phyloP scores from a whole-genome alignment of 2,888 invertebrate species.

The Terebella lapidaria region DNA sequence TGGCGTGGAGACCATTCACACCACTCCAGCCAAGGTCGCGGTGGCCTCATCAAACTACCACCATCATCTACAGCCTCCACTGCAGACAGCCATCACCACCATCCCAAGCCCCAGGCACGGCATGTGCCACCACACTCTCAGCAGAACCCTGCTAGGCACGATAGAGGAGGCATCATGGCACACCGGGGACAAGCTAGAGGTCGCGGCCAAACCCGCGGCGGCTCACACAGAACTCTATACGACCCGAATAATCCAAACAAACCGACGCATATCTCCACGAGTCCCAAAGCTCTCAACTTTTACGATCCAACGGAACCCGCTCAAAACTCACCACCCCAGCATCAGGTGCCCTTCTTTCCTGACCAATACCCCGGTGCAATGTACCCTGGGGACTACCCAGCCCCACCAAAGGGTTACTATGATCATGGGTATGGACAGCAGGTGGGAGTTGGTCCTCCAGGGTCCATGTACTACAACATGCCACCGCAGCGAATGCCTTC shows the following conservation, averaged over 20 bases:
- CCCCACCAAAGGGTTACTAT: background rate
- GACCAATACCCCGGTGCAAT: background rate
- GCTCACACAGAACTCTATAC: background rate
- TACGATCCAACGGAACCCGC: background rate
- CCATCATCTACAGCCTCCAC: too few species aligned
- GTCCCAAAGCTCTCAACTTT: background rate
- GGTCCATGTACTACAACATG: background rate
- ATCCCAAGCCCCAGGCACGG: too few species aligned
- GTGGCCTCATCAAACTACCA: background rate
- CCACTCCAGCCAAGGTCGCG: too few species aligned
- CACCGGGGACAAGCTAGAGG: background rate
- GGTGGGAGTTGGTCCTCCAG: too few species aligned
- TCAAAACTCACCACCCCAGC: background rate
- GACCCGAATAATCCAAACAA: slow-evolving; percentile 1
- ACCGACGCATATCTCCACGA: background rate
- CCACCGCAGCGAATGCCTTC: background rate
- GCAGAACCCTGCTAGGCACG: too few species aligned
- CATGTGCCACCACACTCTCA: too few species aligned
- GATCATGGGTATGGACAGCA: background rate
- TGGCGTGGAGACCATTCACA: too few species aligned
- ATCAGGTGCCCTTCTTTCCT: background rate
- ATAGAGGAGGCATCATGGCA: background rate
- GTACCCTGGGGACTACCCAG: background rate
- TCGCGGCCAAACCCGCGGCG: background rate
- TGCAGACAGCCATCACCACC: too few species aligned